Evolutionary conservation across 2,888 invertebrate species (phyloP).

Genomic region (Trichopoda pennipes): DNA sequence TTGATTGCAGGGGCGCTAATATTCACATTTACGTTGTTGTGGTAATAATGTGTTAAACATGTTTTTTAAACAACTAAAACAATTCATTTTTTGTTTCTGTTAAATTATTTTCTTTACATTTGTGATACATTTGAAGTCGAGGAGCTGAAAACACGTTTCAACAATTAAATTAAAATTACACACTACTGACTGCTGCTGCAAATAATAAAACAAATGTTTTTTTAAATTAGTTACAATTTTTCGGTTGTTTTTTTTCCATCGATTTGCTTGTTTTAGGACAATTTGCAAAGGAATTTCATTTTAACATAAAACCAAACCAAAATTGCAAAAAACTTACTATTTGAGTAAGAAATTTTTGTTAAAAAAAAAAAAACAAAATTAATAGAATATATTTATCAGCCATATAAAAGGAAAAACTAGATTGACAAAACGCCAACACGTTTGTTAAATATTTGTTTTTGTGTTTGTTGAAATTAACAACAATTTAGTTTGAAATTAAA

Average conservation of each 20-base stretch:
- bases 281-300: conserved; percentile 40
- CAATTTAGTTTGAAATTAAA: conserved; percentile 41
- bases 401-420: neutral
- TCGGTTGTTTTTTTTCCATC: neutral
- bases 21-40: neutral
- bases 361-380: conserved; percentile 14
- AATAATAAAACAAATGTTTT: conserved; percentile 50
- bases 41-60: conserved; percentile 36
- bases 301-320: neutral
- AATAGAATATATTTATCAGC: conserved; percentile 20
- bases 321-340: neutral
- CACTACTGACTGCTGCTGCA: conserved; percentile 39
- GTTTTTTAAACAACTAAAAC: conserved; percentile 40
- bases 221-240: conserved; percentile 48
- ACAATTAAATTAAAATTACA: conserved; percentile 65
- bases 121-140: neutral
- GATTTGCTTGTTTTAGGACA: no score
- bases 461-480: conserved; percentile 11
- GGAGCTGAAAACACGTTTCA: conserved; percentile 57
- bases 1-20: no score
- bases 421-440: conserved; percentile 52
- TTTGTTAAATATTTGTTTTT: conserved; percentile 5
- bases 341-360: neutral
- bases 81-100: neutral
- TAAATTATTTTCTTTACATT: conserved; percentile 1